These are phyloP conservation scores for Gryllus longicercus DNA, from an alignment of 2,888 invertebrate species.

Conservation along the genomic window DNA sequence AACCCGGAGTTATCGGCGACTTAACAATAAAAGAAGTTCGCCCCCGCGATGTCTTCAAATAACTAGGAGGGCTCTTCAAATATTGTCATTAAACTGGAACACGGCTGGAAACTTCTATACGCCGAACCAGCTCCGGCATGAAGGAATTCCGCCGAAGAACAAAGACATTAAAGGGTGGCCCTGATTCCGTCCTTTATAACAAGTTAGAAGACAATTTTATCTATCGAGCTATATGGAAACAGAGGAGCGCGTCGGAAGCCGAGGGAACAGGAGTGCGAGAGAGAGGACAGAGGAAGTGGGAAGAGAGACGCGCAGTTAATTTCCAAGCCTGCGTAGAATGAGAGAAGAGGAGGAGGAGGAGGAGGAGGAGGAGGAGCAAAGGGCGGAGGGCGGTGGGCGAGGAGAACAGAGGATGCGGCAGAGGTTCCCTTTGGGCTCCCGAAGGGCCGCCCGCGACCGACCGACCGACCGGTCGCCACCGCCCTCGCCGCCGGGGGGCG, in stretches of 20 bases:
- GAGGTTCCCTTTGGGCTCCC: no score
- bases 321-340: no score
- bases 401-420: no score
- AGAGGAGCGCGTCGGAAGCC: neutral
- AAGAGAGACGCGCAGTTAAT: no score
- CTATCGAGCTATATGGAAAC: neutral
- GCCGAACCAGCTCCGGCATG: neutral
- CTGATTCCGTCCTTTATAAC: slow-evolving; percentile 17
- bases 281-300: neutral
- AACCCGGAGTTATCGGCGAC: neutral
- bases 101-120: neutral
- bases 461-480: no score
- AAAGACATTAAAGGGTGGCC: slow-evolving; percentile 1
- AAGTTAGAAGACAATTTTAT: slow-evolving; percentile 17
- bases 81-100: slow-evolving; percentile 8
- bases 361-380: neutral
- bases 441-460: neutral
- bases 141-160: neutral
- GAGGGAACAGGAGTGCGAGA: neutral
- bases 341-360: neutral
- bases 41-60: neutral
- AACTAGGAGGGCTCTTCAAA: neutral
- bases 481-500: neutral
- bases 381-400: no score
- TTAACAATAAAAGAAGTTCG: slow-evolving; percentile 4